phyloP scores from a whole-genome alignment of 1,140 invertebrate genomes.

The Lordiphosa clarofinis region DNA sequence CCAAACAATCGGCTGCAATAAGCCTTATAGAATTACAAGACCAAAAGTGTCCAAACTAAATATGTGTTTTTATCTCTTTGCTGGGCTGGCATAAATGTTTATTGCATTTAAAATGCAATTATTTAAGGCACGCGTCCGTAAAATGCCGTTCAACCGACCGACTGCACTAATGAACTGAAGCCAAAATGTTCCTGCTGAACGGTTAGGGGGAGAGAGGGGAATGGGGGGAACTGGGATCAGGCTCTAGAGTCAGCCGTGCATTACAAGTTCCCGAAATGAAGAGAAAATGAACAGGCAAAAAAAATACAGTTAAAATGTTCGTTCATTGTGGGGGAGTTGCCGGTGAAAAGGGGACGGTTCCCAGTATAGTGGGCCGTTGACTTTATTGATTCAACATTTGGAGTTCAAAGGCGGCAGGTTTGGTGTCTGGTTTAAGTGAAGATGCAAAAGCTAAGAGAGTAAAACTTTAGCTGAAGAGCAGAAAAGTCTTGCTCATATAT shows the following conservation, averaged over 20 bases:
- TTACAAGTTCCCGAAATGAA: slow-evolving; percentile 31
- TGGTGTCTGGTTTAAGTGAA: slow-evolving; percentile 25
- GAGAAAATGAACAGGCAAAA: slow-evolving; percentile 19
- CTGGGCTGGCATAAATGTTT: slow-evolving; percentile 22
- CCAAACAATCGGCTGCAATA: slow-evolving; percentile 46
- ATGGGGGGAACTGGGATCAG: not conserved
- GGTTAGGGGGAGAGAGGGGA: not conserved
- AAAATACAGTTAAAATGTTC: slow-evolving; percentile 36
- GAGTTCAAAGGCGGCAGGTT: slow-evolving; percentile 15
- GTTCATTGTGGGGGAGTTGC: slow-evolving; percentile 34
- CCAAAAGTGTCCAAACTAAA: slow-evolving; percentile 14
- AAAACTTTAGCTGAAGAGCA: slow-evolving; percentile 14
- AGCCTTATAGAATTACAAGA: slow-evolving; percentile 35
- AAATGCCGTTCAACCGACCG: slow-evolving; percentile 72
- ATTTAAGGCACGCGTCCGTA: slow-evolving; percentile 74
- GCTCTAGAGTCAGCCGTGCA: slow-evolving; percentile 54
- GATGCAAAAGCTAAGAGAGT: slow-evolving; percentile 9
- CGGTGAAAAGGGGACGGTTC: not conserved
- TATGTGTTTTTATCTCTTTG: slow-evolving; percentile 29
- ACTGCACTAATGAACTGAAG: slow-evolving; percentile 72
- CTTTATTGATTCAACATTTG: slow-evolving; percentile 54
- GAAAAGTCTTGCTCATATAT: too few relatives aligned
- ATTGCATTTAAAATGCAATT: slow-evolving; percentile 77
- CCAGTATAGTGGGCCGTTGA: slow-evolving; percentile 25
- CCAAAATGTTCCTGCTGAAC: slow-evolving; percentile 21